phyloP scores from a whole-genome alignment of 2,797 vertebrate genomes.

The Danionella dracula region DNA sequence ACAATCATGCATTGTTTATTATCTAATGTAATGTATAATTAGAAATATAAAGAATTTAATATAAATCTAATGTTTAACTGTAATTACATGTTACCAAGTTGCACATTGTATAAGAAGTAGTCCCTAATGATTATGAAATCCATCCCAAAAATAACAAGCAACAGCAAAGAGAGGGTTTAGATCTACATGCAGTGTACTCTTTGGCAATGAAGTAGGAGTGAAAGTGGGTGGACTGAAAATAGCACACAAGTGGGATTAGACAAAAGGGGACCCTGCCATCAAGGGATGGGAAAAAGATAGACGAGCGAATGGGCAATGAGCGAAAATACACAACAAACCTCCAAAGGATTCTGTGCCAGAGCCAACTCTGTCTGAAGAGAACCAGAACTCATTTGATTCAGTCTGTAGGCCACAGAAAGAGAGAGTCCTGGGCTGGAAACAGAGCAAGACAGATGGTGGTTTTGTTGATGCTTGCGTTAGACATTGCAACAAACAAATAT shows the following conservation, averaged over 20 bases:
- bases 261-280: constrained; percentile 4
- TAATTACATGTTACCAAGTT: too few species aligned
- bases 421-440: constrained; percentile 51
- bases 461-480: not conserved
- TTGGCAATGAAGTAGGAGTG: not conserved
- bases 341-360: constrained; percentile 75
- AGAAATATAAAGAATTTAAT: too few species aligned
- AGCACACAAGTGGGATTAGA: constrained; percentile 22
- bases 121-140: too few species aligned
- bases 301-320: not conserved
- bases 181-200: not conserved
- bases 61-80: not conserved
- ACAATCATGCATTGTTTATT: not conserved
- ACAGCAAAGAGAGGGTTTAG: constrained; percentile 1
- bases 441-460: not conserved
- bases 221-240: not conserved
- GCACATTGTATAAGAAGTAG: too few species aligned
- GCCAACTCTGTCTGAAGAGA: constrained; percentile 80
- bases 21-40: too few species aligned
- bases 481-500: not conserved
- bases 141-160: too few species aligned
- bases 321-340: constrained; percentile 53
- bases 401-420: constrained; percentile 65
- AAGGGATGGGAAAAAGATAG: not conserved
- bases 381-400: constrained; percentile 64